Percentiles rank a stretch among this genome's conserved stretches.
Conservation (phyloP, 2,888 invertebrate genomes). For the Ischnus inquisitorius region DNA sequence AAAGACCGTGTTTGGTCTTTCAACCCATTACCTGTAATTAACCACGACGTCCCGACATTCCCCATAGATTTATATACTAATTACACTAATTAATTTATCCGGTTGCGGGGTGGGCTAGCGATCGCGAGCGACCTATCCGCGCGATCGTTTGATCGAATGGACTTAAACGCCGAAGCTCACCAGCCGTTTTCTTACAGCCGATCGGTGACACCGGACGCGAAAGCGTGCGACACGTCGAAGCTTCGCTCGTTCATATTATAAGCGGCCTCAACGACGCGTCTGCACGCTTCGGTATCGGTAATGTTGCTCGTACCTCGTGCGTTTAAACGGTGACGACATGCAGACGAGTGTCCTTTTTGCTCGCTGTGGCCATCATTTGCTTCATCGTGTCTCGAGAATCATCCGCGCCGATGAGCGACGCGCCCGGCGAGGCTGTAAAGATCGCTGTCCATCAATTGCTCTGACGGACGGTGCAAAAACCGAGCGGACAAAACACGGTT, state of each 20-base stretch:
- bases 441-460: slow-evolving; percentile 6
- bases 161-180: slow-evolving; percentile 1
- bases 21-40: slow-evolving; percentile 74
- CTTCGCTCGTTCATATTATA: neutral
- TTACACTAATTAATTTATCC: slow-evolving; percentile 78
- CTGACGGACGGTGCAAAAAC: neutral
- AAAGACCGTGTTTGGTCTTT: slow-evolving; percentile 66
- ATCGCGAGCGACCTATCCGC: slow-evolving; percentile 28
- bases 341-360: slow-evolving; percentile 45
- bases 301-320: slow-evolving; percentile 23
- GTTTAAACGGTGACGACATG: slow-evolving; percentile 52
- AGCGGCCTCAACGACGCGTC: neutral
- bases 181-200: slow-evolving; percentile 20
- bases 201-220: neutral
- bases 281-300: neutral
- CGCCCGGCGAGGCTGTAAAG: neutral
- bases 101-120: slow-evolving; percentile 40
- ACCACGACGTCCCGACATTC: slow-evolving; percentile 74
- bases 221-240: slow-evolving; percentile 4
- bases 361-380: slow-evolving; percentile 1
- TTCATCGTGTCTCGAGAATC: slow-evolving; percentile 16
- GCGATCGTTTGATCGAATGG: slow-evolving; percentile 22
- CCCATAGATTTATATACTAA: slow-evolving; percentile 77
- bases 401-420: slow-evolving; percentile 12
- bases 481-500: neutral